Evolutionary conservation across 2,888 invertebrate genomes (phyloP).

Genomic region (Cacoxenus indagator): DNA sequence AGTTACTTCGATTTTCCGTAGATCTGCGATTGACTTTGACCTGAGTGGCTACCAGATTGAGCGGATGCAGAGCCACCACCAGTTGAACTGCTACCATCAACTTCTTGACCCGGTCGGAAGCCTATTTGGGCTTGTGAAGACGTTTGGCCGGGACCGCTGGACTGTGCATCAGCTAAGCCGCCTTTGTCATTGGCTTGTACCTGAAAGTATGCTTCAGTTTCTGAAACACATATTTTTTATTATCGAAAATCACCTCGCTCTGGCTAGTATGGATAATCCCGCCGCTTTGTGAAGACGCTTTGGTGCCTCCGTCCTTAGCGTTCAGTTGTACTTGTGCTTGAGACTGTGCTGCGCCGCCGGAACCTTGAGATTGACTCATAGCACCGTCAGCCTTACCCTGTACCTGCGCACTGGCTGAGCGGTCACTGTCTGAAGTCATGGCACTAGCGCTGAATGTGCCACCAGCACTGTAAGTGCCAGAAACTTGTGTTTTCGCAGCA

Average conservation of each 20-base stretch:
- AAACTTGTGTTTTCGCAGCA: conserved; percentile 85
- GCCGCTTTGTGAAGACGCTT: conserved; percentile 82
- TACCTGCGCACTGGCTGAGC: conserved; percentile 77
- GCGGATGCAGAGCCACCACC: conserved; percentile 84
- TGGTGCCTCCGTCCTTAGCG: conserved; percentile 81
- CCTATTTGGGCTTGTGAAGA: conserved; percentile 92
- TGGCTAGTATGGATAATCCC: conserved; percentile 81
- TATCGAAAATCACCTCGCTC: conserved; percentile 61
- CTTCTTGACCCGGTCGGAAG: conserved; percentile 80
- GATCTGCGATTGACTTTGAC: conserved; percentile 86
- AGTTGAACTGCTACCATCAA: conserved; percentile 73
- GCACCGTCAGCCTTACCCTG: conserved; percentile 82
- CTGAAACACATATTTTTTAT: background rate
- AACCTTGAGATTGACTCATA: conserved; percentile 81
- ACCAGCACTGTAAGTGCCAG: conserved; percentile 82
- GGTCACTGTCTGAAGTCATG: conserved; percentile 81
- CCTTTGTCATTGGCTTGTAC: conserved; percentile 87
- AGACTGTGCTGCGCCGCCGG: conserved; percentile 81
- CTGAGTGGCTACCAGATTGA: conserved; percentile 81
- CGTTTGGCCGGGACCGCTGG: conserved; percentile 86
- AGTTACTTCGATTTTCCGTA: conserved; percentile 80
- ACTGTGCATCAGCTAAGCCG: conserved; percentile 88
- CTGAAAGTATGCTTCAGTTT: conserved; percentile 70
- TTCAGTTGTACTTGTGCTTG: conserved; percentile 84
- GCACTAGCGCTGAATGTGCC: conserved; percentile 88